Evolutionary conservation across 2,888 invertebrate genomes (phyloP), one percentile per base, ranked within the genome.

Genomic region (Glyphotaelius pellucidus): DNA sequence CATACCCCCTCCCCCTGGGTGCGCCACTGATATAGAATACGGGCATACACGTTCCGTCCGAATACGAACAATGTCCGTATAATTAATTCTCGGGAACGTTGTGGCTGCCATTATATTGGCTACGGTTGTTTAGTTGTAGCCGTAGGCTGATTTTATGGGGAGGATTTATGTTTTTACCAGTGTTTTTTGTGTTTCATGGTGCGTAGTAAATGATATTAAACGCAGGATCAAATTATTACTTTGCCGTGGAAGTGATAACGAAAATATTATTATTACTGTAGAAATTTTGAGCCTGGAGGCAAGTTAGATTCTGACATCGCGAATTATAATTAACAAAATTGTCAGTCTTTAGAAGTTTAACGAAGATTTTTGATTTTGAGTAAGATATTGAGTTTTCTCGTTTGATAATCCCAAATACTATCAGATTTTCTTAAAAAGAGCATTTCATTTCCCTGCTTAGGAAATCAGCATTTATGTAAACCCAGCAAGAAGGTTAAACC

Each of bases 31-130:
- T 52, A 52, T 52, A 7, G 9, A 67, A 67, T 42, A 86, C 30
- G 86, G 86, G 35, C 86, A 86, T 15, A 42, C 86, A 86, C 86
- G 86, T 86, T n/a, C 42, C 47, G 47, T 86, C 35, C 35, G n/a
- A 42, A 47, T n/a, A 86, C 42, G 42, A 25, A 86, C 42, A 86
- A 30, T 25, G 42, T 67, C 67, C 67, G 81, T 30, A 42, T 86
- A 86, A 86, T 86, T 42, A 86, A 86, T 86, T 38, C 42, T 42
- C 86, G 14, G 47, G 3, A 86, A 86, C 42, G 30, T 86, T 86
- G 35, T 42, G 86, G 67, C n/a, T 35, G 35, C 42, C 30, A 42
- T 42, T 86, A 86, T 38, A 38, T 86, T 42, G 86, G 30, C 25
- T 67, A 25, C 67, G 67, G 25, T 67, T 67, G 67, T 67, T 67